Conservation (phyloP, 1,140 invertebrate genomes). For the Dreissena polymorpha region DNA sequence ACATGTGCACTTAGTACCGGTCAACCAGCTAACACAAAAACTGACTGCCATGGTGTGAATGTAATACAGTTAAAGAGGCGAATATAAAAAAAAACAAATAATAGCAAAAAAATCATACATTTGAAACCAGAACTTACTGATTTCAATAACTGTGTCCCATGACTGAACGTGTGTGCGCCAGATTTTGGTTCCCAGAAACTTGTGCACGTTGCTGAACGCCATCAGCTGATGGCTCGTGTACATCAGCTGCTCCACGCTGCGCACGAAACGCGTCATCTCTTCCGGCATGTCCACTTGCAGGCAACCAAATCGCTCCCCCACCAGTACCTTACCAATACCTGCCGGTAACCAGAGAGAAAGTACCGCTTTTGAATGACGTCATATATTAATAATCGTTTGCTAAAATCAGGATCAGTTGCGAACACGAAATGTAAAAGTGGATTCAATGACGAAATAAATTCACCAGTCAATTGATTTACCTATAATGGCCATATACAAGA, state of each 20-base stretch:
- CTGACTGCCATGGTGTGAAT: no score
- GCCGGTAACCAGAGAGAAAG: slow-evolving; percentile 25
- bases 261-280: slow-evolving; percentile 62
- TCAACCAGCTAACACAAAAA: no score
- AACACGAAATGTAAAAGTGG: no score
- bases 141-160: slow-evolving; percentile 65
- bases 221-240: slow-evolving; percentile 67
- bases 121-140: slow-evolving; percentile 58
- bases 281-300: slow-evolving; percentile 59
- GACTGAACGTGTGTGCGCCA: slow-evolving; percentile 67
- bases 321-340: slow-evolving; percentile 63
- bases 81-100: no score
- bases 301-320: slow-evolving; percentile 65
- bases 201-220: slow-evolving; percentile 65
- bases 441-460: no score
- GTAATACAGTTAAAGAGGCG: no score
- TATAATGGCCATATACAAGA: no score
- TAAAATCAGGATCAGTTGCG: no score
- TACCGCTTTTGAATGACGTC: no score
- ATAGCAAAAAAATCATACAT: not conserved
- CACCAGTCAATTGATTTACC: no score
- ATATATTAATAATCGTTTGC: no score
- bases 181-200: slow-evolving; percentile 62
- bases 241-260: slow-evolving; percentile 65
- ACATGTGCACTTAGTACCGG: no score